phyloP scores from a whole-genome alignment of 2,888 invertebrate species.

The Orthonevra nobilis region DNA sequence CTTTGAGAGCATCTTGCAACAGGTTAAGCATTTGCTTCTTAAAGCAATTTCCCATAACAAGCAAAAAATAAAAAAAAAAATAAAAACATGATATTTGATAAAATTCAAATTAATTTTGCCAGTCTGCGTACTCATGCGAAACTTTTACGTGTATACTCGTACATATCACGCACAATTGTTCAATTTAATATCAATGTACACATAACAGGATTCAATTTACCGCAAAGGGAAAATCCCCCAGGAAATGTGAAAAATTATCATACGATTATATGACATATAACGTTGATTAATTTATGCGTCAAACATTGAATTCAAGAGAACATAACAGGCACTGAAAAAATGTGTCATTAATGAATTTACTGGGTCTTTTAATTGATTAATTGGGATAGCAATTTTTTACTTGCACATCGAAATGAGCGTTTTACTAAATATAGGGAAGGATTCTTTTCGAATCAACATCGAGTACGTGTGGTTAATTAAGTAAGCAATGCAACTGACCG shows the following conservation, averaged over 20 bases:
- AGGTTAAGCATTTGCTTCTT: not conserved
- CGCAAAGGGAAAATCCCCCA: not conserved
- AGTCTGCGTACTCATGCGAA: not conserved
- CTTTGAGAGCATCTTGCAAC: not conserved
- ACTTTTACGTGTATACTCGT: not conserved
- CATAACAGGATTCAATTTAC: not conserved
- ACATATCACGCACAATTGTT: not conserved
- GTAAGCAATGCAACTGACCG: too few relatives aligned
- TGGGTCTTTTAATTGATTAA: too few relatives aligned
- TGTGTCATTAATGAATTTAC: too few relatives aligned
- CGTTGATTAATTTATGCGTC: not conserved
- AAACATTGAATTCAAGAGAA: not conserved
- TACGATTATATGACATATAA: not conserved
- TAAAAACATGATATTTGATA: constrained; percentile 27
- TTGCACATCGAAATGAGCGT: too few relatives aligned
- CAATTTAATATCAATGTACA: too few relatives aligned
- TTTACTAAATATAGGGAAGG: too few relatives aligned
- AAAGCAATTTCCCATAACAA: not conserved
- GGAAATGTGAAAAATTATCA: not conserved
- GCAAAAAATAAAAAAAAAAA: too few relatives aligned
- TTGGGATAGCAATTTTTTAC: too few relatives aligned
- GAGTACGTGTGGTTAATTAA: too few relatives aligned
- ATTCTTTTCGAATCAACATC: too few relatives aligned
- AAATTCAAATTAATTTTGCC: constrained; percentile 10
- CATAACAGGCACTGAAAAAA: too few relatives aligned